Evolutionary conservation across 2,797 vertebrate species (phyloP).

Genomic region (Parotocinclus haroldoi): DNA sequence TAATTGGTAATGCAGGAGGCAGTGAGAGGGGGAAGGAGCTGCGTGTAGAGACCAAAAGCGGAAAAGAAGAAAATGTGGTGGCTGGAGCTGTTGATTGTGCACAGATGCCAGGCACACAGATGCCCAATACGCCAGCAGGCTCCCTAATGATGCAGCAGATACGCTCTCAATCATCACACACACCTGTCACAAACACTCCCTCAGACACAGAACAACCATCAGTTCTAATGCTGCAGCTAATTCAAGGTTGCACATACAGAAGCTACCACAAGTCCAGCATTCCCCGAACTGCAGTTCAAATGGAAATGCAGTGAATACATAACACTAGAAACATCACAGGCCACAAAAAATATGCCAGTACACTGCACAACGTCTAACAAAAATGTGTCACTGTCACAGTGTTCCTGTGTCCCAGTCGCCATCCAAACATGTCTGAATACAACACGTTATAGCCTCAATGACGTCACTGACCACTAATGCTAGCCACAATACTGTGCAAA

Average conservation of each 20-base stretch:
- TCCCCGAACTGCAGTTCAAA: background rate
- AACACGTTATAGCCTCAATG: too few species aligned
- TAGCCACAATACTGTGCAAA: too few species aligned
- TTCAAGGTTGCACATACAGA: slow-evolving; percentile 13
- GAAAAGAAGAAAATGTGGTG: slow-evolving; percentile 21
- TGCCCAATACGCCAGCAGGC: slow-evolving; percentile 47
- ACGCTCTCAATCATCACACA: slow-evolving; percentile 38
- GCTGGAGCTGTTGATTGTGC: slow-evolving; percentile 50
- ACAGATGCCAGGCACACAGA: slow-evolving; percentile 52
- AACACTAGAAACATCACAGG: slow-evolving; percentile 9
- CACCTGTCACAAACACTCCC: slow-evolving; percentile 39
- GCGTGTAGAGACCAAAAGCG: slow-evolving; percentile 3
- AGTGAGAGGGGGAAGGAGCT: background rate
- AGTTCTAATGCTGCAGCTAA: slow-evolving; percentile 16
- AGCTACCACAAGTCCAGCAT: background rate
- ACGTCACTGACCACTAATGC: too few species aligned
- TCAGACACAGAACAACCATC: slow-evolving; percentile 27
- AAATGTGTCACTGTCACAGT: slow-evolving; percentile 5
- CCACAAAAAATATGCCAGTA: slow-evolving; percentile 1
- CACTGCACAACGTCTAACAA: background rate
- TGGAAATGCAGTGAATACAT: background rate
- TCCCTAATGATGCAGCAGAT: slow-evolving; percentile 43
- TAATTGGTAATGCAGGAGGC: slow-evolving; percentile 26
- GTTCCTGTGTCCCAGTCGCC: background rate
- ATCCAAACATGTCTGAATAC: background rate